Evolutionary conservation across 2,888 invertebrate species (phyloP), one percentile per base, ranked within the genome.

Genomic region (Drosophila maculinotata): DNA sequence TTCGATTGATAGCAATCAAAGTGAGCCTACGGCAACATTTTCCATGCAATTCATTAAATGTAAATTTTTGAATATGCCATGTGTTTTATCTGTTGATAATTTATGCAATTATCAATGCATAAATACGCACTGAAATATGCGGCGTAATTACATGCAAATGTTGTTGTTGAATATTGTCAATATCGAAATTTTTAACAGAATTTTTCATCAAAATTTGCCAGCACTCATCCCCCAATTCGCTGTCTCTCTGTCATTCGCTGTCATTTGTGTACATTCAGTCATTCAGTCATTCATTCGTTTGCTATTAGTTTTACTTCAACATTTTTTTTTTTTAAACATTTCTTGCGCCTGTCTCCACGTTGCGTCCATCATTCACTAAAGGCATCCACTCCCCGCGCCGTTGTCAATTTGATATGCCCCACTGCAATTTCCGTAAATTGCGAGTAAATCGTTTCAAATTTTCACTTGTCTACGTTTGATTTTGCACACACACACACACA

Each of bases 381-480:
- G 20, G 9, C 9, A 23, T n/a, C 10, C 31, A 5, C 41, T 1
- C 36, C 48, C 42, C 47, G 3, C 49, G 26, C 47, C 38, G 58
- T 63, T 82, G 77, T 73, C 86, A 79, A 83, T 80, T 80, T 83
- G 83, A 83, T 86, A 68, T 80, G 80, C 87, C 81, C 69, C 47
- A 75, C 66, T 81, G 84, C 81, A 84, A 82, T 82, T 87, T 82
- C 62, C 74, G 81, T 70, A 82, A 82, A 87, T 82, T 79, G 86
- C 83, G 74, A 76, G 82, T 87, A 83, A 83, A 83, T 83, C 87
- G 87, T 82, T 87, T 87, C 83, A 87, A 85, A 87, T 83, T 83
- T 87, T 87, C 87, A 83, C 87, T 83, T 83, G 81, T 81, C 87
- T 87, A 87, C 72, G 72, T 87, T 81, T 84, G 87, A 81, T 87